Percentiles rank a stretch among this genome's conserved stretches.
These are phyloP conservation scores for Carcinoscorpius rotundicauda DNA, from an alignment of 1,140 invertebrate species.

Conservation along the genomic window DNA sequence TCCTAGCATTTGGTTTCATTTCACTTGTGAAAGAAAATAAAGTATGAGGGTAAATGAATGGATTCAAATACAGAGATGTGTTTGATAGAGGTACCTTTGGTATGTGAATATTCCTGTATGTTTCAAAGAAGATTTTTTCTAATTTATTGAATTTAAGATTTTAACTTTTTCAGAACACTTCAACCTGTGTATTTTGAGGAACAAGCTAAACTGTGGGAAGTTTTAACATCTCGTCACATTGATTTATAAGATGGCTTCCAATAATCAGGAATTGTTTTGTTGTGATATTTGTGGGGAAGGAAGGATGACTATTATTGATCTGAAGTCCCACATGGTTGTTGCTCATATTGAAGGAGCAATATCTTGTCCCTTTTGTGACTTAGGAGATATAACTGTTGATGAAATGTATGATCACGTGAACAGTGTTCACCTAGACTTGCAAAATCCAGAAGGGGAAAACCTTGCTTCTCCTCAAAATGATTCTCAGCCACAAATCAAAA, in stretches of 20 bases:
- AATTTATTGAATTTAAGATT: too few species aligned
- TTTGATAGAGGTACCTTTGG: too few species aligned
- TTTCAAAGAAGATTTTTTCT: too few species aligned
- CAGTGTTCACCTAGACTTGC: conserved; percentile 60
- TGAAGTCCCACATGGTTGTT: conserved; percentile 58
- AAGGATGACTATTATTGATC: conserved; percentile 60
- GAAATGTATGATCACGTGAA: conserved; percentile 67
- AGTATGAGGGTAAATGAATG: too few species aligned
- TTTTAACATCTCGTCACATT: neutral
- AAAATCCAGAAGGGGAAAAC: conserved; percentile 38
- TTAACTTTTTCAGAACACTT: too few species aligned
- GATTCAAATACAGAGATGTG: too few species aligned
- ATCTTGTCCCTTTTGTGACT: conserved; percentile 68
- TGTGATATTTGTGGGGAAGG: conserved; percentile 72
- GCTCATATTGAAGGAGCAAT: conserved; percentile 60
- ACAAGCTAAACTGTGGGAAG: too few species aligned
- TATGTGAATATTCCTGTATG: too few species aligned
- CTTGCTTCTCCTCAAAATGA: neutral
- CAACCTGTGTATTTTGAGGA: too few species aligned
- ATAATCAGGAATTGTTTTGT: conserved; percentile 39
- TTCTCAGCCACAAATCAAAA: too few species aligned
- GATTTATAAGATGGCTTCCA: conserved; percentile 22
- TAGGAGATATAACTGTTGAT: conserved; percentile 50
- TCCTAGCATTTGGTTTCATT: too few species aligned
- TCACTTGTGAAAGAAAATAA: too few species aligned